Base-by-base conservation (phyloP, 1,140 invertebrate species). In the roundworm (Caenorhabditis elegans) region DNA sequence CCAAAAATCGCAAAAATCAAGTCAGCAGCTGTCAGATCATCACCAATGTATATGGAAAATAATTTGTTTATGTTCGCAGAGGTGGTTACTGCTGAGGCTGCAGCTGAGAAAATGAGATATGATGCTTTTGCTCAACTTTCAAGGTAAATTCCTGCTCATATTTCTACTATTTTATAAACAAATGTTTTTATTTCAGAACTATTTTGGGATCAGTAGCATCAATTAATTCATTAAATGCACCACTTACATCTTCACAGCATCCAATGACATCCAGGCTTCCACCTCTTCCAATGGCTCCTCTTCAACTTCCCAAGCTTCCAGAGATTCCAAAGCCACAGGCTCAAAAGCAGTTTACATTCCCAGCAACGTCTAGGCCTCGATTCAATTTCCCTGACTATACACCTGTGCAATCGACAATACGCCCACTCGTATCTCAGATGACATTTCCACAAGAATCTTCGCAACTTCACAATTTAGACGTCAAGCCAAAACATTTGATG, bases 31-130 rank as follows among this genome's bases (percentile, higher is more conserved):
- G 15, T 39, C 15, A 22, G 19, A 22, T 17, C 17, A 2, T 70
- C 34, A 13, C 26, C 43, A 36, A 47, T 70, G 55, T 15, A 36
- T n/a, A 53, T 26, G 31, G 51, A 60, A 39, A 79, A 26, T n/a
- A 65, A 24, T 15, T 53, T 81, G 46, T 70, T 81, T 60, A 81
- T 81, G 80, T 81, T 81, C 47, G 80, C 80, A 34, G 80, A 81
- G 19, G 6, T 81, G 39, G 80, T 53, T 39, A 39, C 80, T 53
- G 65, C 34, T 19, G 11, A 39, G 19, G 80, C 80, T 26, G 65
- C 80, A 43, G 65, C 34, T 39, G 11, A 39, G 34, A 70, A 70
- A 26, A 43, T 43, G 3, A 24, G 26, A 22, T 24, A 70, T 11
- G 60, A 70, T 22, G 49, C 49, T 2, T 13, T 70, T 39, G 60